Evolutionary conservation across 2,888 invertebrate genomes (phyloP), one percentile per base, ranked within the genome.

Genomic region (Catocala sponsa): DNA sequence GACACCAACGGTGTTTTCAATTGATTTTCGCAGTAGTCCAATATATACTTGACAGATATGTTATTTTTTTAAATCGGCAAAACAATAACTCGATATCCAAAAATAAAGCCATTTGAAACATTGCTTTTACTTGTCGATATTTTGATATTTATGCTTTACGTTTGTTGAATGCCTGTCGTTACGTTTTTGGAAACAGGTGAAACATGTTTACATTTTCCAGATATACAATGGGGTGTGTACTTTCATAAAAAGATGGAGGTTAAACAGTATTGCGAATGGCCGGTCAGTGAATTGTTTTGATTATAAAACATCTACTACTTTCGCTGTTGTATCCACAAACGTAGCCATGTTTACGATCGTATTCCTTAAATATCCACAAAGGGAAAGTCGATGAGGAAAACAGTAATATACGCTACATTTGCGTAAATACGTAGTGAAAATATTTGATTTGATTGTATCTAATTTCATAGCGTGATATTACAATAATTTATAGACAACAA

Each of bases 321-420:
- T 47, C 25, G 9, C 47, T 47, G 9, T 47, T 15, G 47, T 44
- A 25, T 47, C 15, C 9, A 47, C 47, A 47, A 47, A 10, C 25
- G 13, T 44, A 13, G 1, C 44, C 25, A 25, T 25, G 15, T 47
- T 15, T 25, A 47, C 6, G 25, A 9, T 47, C 6, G 11, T 25
- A 10, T 47, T 47, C 47, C 47, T 25, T 25, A 47, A 48, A 48
- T 48, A 48, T 32, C 11, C 33, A 32, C 32, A 48, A n/a, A 48
- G 48, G 48, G 33, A 48, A 25, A 13, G 13, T 38, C 11, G 43
- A n/a, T 11, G 10, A 43, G 5, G 43, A 43, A 43, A 43, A 43
- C 43, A 43, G 43, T 43, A 7, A 7, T 38, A 38, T 38, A 9
- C 6, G 9, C 9, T 38, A 38, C 35, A 7, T 7, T 55, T 55